These are phyloP conservation scores for Alsophila aescularia DNA, from an alignment of 2,888 invertebrate genomes.

Conservation along the genomic window DNA sequence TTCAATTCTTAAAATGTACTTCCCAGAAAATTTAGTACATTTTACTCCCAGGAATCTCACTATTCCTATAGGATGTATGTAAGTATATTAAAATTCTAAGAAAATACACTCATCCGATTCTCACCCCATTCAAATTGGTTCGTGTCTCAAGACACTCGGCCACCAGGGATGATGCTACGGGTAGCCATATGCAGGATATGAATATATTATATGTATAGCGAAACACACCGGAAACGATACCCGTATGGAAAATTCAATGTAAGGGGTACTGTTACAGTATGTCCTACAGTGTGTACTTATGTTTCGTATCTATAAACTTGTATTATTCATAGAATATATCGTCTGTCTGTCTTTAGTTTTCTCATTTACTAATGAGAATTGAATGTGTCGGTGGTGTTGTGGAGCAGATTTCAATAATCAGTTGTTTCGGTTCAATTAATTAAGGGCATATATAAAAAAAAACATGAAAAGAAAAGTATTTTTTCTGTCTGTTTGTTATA, in stretches of 20 bases:
- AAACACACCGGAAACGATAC: not conserved
- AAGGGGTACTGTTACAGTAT: not conserved
- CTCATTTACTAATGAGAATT: too few species aligned
- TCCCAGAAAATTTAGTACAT: not conserved
- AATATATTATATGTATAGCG: not conserved
- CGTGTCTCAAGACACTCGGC: constrained; percentile 7
- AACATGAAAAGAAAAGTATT: too few species aligned
- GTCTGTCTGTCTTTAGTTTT: too few species aligned
- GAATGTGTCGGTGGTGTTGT: too few species aligned
- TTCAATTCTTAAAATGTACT: not conserved
- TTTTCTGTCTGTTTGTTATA: too few species aligned
- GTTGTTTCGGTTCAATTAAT: too few species aligned
- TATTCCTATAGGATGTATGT: not conserved
- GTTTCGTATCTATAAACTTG: too few species aligned
- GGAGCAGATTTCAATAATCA: too few species aligned
- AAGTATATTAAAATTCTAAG: constrained; percentile 4
- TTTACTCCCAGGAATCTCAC: not conserved
- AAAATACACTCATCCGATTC: not conserved
- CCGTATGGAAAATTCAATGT: constrained; percentile 1
- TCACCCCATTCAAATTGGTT: constrained; percentile 5
- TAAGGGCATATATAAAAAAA: too few species aligned
- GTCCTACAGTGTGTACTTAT: not conserved
- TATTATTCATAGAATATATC: too few species aligned
- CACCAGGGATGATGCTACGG: not conserved
- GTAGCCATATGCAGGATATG: not conserved